These are phyloP conservation scores for Caprella mutica DNA, from an alignment of 2,888 invertebrate species.

Conservation along the genomic window DNA sequence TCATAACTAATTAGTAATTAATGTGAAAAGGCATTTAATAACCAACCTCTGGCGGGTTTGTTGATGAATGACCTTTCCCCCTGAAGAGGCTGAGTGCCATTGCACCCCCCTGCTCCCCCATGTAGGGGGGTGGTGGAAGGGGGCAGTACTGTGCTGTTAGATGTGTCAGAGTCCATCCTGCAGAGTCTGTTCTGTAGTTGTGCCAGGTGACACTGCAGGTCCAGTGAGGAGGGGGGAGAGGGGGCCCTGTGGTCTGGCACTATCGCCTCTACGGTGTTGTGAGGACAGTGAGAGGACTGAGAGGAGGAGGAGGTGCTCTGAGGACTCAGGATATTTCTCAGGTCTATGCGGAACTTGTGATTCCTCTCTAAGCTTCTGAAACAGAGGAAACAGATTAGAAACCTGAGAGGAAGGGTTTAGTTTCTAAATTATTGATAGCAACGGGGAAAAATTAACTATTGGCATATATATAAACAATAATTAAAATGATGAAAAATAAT, in stretches of 20 bases:
- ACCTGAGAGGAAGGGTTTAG: too few species aligned
- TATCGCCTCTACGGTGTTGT: slow-evolving; percentile 9
- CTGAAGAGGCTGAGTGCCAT: slow-evolving; percentile 22
- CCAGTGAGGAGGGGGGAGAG: slow-evolving; percentile 5
- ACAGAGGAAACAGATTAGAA: slow-evolving; percentile 14
- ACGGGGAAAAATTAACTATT: too few species aligned
- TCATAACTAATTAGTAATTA: too few species aligned
- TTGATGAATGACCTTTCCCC: slow-evolving; percentile 46
- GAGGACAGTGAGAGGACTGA: slow-evolving; percentile 3
- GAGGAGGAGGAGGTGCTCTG: slow-evolving; percentile 20
- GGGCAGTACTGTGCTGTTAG: too few species aligned
- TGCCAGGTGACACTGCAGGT: neutral
- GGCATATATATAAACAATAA: too few species aligned
- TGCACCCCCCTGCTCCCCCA: neutral
- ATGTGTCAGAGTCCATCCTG: too few species aligned
- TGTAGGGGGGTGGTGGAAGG: too few species aligned
- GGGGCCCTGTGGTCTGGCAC: slow-evolving; percentile 16
- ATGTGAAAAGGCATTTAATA: too few species aligned
- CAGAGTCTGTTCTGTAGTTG: neutral
- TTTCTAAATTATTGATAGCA: too few species aligned
- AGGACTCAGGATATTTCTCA: slow-evolving; percentile 20
- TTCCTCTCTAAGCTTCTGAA: slow-evolving; percentile 36
- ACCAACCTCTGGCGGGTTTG: slow-evolving; percentile 72
- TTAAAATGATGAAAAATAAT: too few species aligned
- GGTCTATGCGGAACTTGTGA: slow-evolving; percentile 35